Conservation (phyloP, 1,140 invertebrate species). For the Drosophila bipectinata region DNA sequence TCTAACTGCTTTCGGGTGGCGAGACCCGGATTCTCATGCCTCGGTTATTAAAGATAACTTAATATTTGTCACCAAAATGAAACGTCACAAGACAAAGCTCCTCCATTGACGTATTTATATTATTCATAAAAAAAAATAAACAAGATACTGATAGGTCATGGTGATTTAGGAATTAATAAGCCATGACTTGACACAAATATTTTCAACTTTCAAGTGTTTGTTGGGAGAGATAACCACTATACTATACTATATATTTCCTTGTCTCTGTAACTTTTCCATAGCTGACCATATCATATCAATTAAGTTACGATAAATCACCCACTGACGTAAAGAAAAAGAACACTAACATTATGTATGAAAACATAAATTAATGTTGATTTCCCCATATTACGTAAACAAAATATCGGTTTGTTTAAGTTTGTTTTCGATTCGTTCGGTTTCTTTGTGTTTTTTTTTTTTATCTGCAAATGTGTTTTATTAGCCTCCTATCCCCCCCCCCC, state of each 20-base stretch:
- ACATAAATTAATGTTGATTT: slow-evolving; percentile 53
- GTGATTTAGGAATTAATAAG: not conserved
- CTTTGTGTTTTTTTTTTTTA: slow-evolving; percentile 8
- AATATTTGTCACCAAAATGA: too few species aligned
- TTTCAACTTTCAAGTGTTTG: not conserved
- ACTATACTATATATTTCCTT: too few species aligned
- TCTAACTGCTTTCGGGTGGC: slow-evolving; percentile 7
- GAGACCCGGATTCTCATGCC: not conserved
- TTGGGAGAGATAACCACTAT: too few species aligned
- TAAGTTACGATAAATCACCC: slow-evolving; percentile 40
- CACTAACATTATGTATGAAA: slow-evolving; percentile 25
- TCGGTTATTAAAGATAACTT: too few species aligned
- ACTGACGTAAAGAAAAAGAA: slow-evolving; percentile 5
- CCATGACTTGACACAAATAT: not conserved
- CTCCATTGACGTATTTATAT: not conserved
- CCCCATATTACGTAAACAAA: slow-evolving; percentile 36
- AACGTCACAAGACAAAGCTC: too few species aligned
- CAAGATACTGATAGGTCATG: not conserved
- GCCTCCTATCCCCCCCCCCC: slow-evolving; percentile 1
- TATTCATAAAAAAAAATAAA: too few species aligned
- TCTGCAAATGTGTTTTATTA: slow-evolving; percentile 51
- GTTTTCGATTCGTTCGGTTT: slow-evolving; percentile 35
- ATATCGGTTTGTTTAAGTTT: slow-evolving; percentile 41
- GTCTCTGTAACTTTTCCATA: not conserved
- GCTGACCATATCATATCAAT: slow-evolving; percentile 11